These are phyloP conservation scores for Luffia ferchaultella DNA, from an alignment of 2,888 invertebrate species.

Conservation along the genomic window DNA sequence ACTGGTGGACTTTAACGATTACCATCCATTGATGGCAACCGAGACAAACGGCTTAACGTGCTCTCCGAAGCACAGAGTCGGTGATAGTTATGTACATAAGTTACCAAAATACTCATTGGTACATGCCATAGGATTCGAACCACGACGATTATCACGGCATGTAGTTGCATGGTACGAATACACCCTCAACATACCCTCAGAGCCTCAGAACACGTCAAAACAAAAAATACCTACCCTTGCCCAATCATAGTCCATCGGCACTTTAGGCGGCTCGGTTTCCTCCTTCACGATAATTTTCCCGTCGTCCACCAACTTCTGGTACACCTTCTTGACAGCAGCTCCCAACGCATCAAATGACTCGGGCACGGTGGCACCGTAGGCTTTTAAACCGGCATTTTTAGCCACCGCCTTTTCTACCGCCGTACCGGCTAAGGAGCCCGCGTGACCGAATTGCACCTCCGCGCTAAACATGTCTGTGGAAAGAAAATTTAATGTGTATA, in stretches of 20 bases:
- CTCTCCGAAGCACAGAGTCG: no score
- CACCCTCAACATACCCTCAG: no score
- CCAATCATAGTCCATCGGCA: slow-evolving; percentile 99
- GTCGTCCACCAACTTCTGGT: slow-evolving; percentile 76
- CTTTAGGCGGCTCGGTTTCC: slow-evolving; percentile 97
- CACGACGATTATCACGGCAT: no score
- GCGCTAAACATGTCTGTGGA: slow-evolving; percentile 79
- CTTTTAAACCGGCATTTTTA: slow-evolving; percentile 86
- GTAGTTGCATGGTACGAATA: no score
- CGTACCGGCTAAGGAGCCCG: slow-evolving; percentile 97
- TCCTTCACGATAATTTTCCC: slow-evolving; percentile 87
- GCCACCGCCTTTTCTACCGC: slow-evolving; percentile 91
- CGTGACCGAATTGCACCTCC: slow-evolving; percentile 98
- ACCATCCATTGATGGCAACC: no score
- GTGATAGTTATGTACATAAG: no score
- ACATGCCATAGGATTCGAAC: no score
- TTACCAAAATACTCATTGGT: no score
- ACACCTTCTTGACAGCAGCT: slow-evolving; percentile 62
- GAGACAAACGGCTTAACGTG: no score
- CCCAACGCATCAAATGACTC: slow-evolving; percentile 91
- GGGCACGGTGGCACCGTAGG: slow-evolving; percentile 91
- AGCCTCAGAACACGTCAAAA: no score
- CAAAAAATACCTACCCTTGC: slow-evolving; percentile 71
- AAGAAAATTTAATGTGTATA: not conserved
- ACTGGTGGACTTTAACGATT: no score